Base-by-base conservation (phyloP, 2,797 vertebrate genomes). In the Pogoniulus pusillus region DNA sequence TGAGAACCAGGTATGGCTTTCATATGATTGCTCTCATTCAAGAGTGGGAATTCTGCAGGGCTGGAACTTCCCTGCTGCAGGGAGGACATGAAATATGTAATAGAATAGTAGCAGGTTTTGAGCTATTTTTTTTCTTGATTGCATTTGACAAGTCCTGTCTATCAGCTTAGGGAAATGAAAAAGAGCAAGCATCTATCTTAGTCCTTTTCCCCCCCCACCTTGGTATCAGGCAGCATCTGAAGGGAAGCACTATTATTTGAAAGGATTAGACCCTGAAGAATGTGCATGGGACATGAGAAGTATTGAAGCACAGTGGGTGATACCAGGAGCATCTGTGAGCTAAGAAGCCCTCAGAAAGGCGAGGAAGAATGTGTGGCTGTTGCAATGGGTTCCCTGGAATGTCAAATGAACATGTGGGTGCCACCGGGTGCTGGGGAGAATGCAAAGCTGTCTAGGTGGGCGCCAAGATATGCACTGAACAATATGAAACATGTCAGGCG, bases 381-480 rank as follows among this genome's bases (percentile, higher is more conserved):
- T 72, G 90, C 90, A 83, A 19, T 5, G 90, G 88, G 79, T 55
- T 91, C 96, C 96, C 95, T 80, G 96, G 91, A 94, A 96, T 81
- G 94, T 78, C 90, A 92, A 74, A 53, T 18, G 78, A 71, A 90
- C 91, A 86, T 85, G 94, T 95, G 95, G 94, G 94, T 94, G 86
- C 88, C 87, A 91, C 68, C 76, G 93, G 93, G 94, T 76, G 90
- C 88, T 55, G 85, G 93, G 4, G 93, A 92, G 95, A 91, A 87
- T 39, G 93, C 88, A 80, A 76, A 96, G 70, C 91, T 89, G 78
- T 83, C 93, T 89, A 93, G 96, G 95, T 96, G 96, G 96, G 95
- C 51, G 81, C 89, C 51, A 58, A 75, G 89, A 91, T 85, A 80
- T 91, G 95, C 94, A 69, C 24, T 29, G 70, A 77, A 91, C 91